Base-by-base conservation (phyloP, 2,888 invertebrate genomes). In the Erebia palarica region DNA sequence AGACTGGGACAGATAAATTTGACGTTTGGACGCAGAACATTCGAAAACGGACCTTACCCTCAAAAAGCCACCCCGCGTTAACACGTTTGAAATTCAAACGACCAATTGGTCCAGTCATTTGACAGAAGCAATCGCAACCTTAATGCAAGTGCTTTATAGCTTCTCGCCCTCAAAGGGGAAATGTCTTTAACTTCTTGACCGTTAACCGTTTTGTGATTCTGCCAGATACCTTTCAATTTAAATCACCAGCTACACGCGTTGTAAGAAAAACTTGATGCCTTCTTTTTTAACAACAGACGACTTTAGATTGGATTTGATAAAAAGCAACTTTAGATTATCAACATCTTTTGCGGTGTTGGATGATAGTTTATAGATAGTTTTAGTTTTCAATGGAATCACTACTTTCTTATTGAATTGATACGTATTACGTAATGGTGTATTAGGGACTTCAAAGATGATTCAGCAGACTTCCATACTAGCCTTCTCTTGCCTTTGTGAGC, bases 121-220 rank as follows among this genome's bases (percentile, higher is more conserved):
- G 8, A n/a, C 16, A 16, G n/a, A 60, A 21, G 21, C 21, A 21
- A 21, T 21, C 2, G 7, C 9, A 14, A 1, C 1, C 14, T n/a
- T 13, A 9, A 21, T 11, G 9, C 3, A 18, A 18, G 10, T 18
- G 8, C 11, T 14, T 14, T 0, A 27, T 42, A 36, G 1, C 42
- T 11, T 16, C 44, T 61, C 53, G n/a, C 13, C 3, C 13, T n/a
- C 2, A 11, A n/a, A 44, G 10, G 14, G 21, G 14, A 36, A 51
- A 51, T n/a, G 16, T 5, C n/a, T 42, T 42, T n/a, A n/a, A n/a
- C 42, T 58, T 14, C 21, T n/a, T 59, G 47, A 71, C 77, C 76
- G 75, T 77, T 73, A 77, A 21, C 67, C 68, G 61, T 65, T 75
- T 61, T 73, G 70, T 69, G 69, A 76, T 68, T 75, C 73, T 63